Percentiles rank a stretch among this genome's conserved stretches.
These are phyloP conservation scores for Oeneis ivallda DNA, from an alignment of 2,888 invertebrate genomes.

Conservation along the genomic window DNA sequence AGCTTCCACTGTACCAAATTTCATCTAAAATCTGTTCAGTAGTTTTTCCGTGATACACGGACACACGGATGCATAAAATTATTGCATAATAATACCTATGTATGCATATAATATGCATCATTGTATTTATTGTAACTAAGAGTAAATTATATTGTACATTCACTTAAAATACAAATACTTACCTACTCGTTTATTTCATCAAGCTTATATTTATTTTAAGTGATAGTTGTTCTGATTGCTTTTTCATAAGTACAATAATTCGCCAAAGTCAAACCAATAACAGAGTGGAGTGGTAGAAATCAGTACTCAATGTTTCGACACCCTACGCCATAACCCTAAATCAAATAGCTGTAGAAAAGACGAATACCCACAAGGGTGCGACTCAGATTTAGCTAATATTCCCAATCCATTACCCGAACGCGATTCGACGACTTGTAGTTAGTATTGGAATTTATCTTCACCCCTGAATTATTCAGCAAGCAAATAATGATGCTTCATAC, in stretches of 20 bases:
- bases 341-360: slow-evolving; percentile 68
- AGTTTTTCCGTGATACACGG: no score
- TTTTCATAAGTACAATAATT: background rate
- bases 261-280: background rate
- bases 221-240: background rate
- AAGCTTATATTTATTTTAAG: no score
- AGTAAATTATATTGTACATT: no score
- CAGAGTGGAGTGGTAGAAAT: slow-evolving; percentile 1
- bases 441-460: slow-evolving; percentile 21
- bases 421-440: slow-evolving; percentile 17
- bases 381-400: slow-evolving; percentile 79
- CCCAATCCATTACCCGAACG: slow-evolving; percentile 73
- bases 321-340: slow-evolving; percentile 31
- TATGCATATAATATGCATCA: no score
- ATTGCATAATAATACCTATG: no score
- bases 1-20: no score
- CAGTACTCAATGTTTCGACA: slow-evolving; percentile 12
- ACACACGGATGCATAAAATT: no score
- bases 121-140: no score
- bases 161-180: no score
- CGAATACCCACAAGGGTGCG: slow-evolving; percentile 67
- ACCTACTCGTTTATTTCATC: background rate
- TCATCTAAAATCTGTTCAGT: no score
- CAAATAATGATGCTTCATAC: slow-evolving; percentile 3
- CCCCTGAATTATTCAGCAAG: slow-evolving; percentile 24